Percentiles rank a stretch among this genome's conserved stretches.
phyloP scores from a whole-genome alignment of 1,140 invertebrate genomes.

The Drosophila athabasca region DNA sequence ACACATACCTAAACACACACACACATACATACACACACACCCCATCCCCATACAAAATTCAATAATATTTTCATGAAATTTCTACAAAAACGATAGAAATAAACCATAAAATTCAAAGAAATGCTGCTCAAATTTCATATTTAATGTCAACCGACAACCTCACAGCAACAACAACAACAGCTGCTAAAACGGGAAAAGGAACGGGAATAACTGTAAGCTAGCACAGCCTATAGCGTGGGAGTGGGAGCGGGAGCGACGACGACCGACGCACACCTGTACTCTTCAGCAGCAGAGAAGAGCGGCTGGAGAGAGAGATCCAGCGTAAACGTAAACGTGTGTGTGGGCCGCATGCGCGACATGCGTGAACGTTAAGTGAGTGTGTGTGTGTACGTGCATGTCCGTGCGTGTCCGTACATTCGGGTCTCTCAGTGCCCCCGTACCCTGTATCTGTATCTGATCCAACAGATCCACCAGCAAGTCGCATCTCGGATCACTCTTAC shows the following conservation, averaged over 20 bases:
- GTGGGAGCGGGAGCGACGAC: constrained; percentile 5
- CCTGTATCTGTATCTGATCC: constrained; percentile 6
- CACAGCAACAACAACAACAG: constrained; percentile 30
- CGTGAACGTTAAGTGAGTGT: constrained; percentile 57
- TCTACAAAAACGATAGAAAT: constrained; percentile 15
- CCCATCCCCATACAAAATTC: constrained; percentile 25
- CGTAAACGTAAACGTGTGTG: constrained; percentile 43
- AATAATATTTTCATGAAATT: constrained; percentile 19
- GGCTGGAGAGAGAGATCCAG: constrained; percentile 10
- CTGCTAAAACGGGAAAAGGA: constrained; percentile 36
- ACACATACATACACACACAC: constrained; percentile 23
- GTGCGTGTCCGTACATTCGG: constrained; percentile 12
- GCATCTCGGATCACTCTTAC: constrained; percentile 50
- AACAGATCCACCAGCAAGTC: constrained; percentile 17
- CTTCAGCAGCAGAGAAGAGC: constrained; percentile 5
- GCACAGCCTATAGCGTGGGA: constrained; percentile 15
- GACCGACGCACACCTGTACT: constrained; percentile 23
- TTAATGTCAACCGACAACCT: constrained; percentile 64
- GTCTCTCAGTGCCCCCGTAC: no score
- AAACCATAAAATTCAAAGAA: constrained; percentile 48
- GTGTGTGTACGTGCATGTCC: constrained; percentile 35
- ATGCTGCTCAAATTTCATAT: constrained; percentile 66
- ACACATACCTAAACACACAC: constrained; percentile 28
- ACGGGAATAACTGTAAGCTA: constrained; percentile 49
- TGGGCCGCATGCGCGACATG: constrained; percentile 70